Evolutionary conservation across 2,888 invertebrate genomes (phyloP).

Genomic region (Drosophila crucigera): DNA sequence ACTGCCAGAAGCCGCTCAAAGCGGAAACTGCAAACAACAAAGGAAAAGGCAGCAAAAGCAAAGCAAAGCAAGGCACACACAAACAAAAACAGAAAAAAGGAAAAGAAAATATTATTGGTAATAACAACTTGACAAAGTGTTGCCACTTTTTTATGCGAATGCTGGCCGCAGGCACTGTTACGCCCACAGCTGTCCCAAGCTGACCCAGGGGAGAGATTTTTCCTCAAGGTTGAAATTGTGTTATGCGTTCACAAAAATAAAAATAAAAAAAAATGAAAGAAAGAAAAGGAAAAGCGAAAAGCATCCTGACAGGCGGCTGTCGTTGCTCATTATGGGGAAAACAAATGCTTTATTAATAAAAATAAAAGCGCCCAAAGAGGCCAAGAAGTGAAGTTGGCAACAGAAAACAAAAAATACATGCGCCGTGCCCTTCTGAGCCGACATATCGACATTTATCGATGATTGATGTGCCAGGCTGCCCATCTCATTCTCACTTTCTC

Average conservation of each 20-base stretch:
- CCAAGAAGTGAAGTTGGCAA: constrained; percentile 62
- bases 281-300: constrained; percentile 28
- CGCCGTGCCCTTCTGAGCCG: constrained; percentile 33
- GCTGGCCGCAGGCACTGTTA: constrained; percentile 16
- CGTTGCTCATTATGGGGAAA: constrained; percentile 78
- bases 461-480: constrained; percentile 65
- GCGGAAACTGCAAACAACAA: constrained; percentile 39
- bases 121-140: constrained; percentile 80
- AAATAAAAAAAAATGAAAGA: constrained; percentile 4
- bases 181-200: constrained; percentile 29
- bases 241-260: constrained; percentile 32
- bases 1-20: constrained; percentile 50
- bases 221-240: constrained; percentile 42
- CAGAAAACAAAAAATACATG: constrained; percentile 17
- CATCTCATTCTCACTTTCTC: constrained; percentile 5
- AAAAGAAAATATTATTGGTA: constrained; percentile 69
- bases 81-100: constrained; percentile 11
- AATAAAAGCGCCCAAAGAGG: constrained; percentile 63
- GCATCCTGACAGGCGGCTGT: constrained; percentile 77
- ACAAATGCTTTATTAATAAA: constrained; percentile 81
- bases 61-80: constrained; percentile 13
- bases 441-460: constrained; percentile 78
- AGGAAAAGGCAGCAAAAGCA: constrained; percentile 23
- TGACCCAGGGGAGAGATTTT: constrained; percentile 64
- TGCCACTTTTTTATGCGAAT: constrained; percentile 62